Conservation (phyloP, 2,113 vertebrate genomes). For the Urocitellus parryii region DNA sequence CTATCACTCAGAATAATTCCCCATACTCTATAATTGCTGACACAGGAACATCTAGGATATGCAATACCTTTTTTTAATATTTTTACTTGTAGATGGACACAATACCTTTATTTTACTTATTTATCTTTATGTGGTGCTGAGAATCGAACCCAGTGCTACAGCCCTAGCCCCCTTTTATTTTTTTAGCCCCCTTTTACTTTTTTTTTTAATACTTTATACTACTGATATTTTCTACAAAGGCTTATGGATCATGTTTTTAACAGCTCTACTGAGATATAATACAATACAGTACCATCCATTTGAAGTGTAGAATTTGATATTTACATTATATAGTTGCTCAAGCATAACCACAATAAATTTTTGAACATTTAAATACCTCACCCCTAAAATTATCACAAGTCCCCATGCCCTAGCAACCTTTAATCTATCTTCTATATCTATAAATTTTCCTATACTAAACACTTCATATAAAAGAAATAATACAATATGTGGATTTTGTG, state of each 20-base stretch:
- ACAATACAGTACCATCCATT: not conserved
- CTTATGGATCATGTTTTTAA: not conserved
- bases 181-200: not conserved
- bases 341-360: not conserved
- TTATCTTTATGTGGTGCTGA: too few species aligned
- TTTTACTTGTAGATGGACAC: too few species aligned
- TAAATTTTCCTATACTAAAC: not conserved
- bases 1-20: not conserved
- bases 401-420: not conserved
- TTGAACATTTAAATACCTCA: not conserved
- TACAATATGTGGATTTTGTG: not conserved
- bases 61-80: not conserved
- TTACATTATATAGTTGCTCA: not conserved
- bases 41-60: not conserved
- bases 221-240: not conserved
- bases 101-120: too few species aligned
- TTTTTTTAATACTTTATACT: not conserved
- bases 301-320: not conserved
- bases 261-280: not conserved
- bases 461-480: not conserved
- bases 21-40: not conserved
- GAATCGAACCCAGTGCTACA: too few species aligned
- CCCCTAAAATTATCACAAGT: not conserved
- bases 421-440: not conserved
- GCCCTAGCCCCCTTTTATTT: not conserved